Evolutionary conservation across 1,140 invertebrate genomes (phyloP), one percentile per base, ranked within the genome.

Genomic region (Rhagoletis zephyria): DNA sequence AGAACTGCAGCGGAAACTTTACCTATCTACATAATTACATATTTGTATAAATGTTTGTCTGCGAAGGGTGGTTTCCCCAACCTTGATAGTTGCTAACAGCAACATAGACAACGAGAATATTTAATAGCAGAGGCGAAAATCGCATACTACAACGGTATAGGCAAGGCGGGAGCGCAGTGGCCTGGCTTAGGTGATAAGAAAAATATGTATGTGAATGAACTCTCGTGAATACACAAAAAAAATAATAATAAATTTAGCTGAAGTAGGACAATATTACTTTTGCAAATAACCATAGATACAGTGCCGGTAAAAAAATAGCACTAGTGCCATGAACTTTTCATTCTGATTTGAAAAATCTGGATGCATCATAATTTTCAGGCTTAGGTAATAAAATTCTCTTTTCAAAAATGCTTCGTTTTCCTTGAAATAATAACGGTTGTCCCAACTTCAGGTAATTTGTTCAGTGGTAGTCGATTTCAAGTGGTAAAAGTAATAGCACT

Each of bases 1-100:
- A 5, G 51, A 56, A 10, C 51, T 56, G 64, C 30, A 67, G 5
- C 30, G 64, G 30, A 30, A 30, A 30, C 30, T 30, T 30, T 30
- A 30, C 30, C 30, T 30, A 30, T 30, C 64, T 40, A 40, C 64
- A 67, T 10, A 65, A 74, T 14, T 74, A 16, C 10, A n/a, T 74
- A 12, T 16, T 16, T 14, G 42, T 48, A 65, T 65, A 65, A 6
- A 14, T 74, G 12, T 74, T 45, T 74, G 67, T 74, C 14, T 16
- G 74, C 30, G 19, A 9, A 56, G n/a, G 48, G 45, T 56, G 74
- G 74, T 6, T 59, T 81, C 74, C 74, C 74, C 48, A 81, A 81
- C 74, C 74, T 77, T 77, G 74, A 77, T 51, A 56, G 30, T 81
- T 59, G 19, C 10, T 59, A 56, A 19, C 48, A 56, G 4, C n/a